phyloP scores from a whole-genome alignment of 2,888 invertebrate species.

The Hanleya hanleyi region DNA sequence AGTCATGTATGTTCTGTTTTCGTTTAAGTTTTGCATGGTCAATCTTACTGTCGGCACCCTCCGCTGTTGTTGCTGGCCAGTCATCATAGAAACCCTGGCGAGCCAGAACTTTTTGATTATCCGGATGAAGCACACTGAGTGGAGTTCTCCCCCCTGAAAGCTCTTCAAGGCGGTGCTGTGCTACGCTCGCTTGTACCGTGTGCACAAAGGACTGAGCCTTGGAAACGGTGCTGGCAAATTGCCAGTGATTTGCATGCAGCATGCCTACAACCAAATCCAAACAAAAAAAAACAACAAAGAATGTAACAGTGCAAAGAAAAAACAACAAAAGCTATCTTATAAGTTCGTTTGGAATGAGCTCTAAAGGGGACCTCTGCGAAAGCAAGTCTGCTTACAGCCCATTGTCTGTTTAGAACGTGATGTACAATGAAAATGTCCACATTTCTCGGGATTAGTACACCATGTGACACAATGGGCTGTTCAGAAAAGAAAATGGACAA shows the following conservation, averaged over 20 bases:
- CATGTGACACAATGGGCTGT: no score
- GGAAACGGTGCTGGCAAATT: background rate
- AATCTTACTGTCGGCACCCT: background rate
- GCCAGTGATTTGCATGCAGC: background rate
- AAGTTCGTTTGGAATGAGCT: no score
- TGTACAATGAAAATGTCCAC: no score
- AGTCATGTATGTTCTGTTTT: background rate
- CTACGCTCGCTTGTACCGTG: background rate
- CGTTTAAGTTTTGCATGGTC: background rate
- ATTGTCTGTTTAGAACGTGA: no score
- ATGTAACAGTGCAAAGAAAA: no score
- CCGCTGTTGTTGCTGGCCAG: background rate
- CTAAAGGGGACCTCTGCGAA: no score
- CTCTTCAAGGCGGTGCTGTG: background rate
- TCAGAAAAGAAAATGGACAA: no score
- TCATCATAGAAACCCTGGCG: constrained; percentile 32
- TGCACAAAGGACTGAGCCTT: background rate
- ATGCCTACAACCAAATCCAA: background rate
- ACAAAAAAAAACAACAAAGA: no score
- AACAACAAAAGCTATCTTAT: no score
- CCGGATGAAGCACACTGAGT: constrained; percentile 30
- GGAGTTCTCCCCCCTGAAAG: background rate
- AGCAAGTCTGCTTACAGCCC: no score
- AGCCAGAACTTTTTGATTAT: constrained; percentile 35
- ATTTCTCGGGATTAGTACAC: no score